phyloP scores from a whole-genome alignment of 2,888 invertebrate genomes.

The Lasioglossum figueresi region DNA sequence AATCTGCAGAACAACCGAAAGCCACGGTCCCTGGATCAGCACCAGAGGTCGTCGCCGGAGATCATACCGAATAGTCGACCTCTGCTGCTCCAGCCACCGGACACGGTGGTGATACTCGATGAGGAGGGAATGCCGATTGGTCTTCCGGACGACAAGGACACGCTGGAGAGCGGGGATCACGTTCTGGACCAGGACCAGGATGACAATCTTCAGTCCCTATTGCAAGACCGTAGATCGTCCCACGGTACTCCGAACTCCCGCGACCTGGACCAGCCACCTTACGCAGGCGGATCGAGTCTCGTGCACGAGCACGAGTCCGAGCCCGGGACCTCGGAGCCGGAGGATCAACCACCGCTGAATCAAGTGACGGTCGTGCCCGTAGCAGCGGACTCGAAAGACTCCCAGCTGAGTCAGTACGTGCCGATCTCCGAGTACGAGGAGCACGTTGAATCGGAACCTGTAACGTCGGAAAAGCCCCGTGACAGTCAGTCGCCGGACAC shows the following conservation, averaged over 20 bases:
- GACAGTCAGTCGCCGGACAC: slow-evolving; percentile 56
- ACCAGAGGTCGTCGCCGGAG: slow-evolving; percentile 68
- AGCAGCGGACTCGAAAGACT: slow-evolving; percentile 48
- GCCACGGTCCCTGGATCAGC: slow-evolving; percentile 62
- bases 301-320: slow-evolving; percentile 50
- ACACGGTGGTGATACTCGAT: slow-evolving; percentile 74
- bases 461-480: slow-evolving; percentile 47
- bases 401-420: slow-evolving; percentile 52
- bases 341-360: slow-evolving; percentile 39
- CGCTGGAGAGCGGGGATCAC: slow-evolving; percentile 24
- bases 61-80: slow-evolving; percentile 66
- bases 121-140: slow-evolving; percentile 75
- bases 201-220: slow-evolving; percentile 30
- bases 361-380: slow-evolving; percentile 50
- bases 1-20: slow-evolving; percentile 70
- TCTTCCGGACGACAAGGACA: slow-evolving; percentile 65
- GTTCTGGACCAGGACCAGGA: slow-evolving; percentile 42
- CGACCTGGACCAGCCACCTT: slow-evolving; percentile 48
- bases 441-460: slow-evolving; percentile 56
- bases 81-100: slow-evolving; percentile 71
- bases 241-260: slow-evolving; percentile 46
- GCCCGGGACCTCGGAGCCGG: slow-evolving; percentile 12
- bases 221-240: slow-evolving; percentile 37
- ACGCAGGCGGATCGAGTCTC: slow-evolving; percentile 27
- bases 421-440: slow-evolving; percentile 65